Evolutionary conservation across 2,888 invertebrate species (phyloP), one percentile per base, ranked within the genome.

Genomic region (Chymomyza amoena): DNA sequence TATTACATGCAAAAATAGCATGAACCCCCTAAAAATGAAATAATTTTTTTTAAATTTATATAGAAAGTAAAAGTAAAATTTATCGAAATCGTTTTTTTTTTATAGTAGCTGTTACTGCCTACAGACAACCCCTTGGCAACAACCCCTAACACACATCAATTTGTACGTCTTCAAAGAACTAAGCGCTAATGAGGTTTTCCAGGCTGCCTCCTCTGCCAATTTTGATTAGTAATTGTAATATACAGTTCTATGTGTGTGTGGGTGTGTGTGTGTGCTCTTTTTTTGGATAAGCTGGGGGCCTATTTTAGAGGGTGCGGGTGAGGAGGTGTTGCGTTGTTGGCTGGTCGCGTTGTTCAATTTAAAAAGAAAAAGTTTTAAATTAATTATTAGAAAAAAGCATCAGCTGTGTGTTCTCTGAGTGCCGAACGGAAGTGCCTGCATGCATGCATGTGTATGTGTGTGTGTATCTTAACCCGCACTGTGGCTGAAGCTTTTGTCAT

Each of bases 331-430:
- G 32, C 32, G 32, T 7, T 32, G 39, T 10, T 9, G 10, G 39
- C 13, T 9, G 57, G 15, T 57, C 56, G 39, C 52, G 60, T 61
- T 61, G 64, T 72, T 69, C 70, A 70, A 75, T 75, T 67, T 72
- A 80, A 89, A 89, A 87, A 84, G 87, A 87, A 89, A 89, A 90
- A 90, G 83, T 90, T 90, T 90, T 90, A 90, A 90, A 90, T 90
- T 90, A 90, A 90, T 90, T 90, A 90, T 90, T 90, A 90, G 90
- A 88, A 89, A 84, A 45, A 88, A 86, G 88, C 86, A 87, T 84
- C 87, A 86, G 86, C 86, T 84, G 84, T 67, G 84, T 67, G 84
- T 61, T 45, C 39, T 45, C 39, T 45, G 39, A 45, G 39, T 13
- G 39, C 13, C 39, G 39, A 45, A 45, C 39, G 39, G 39, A 45